phyloP scores from a whole-genome alignment of 2,888 invertebrate genomes.

The Cheiracanthium punctorium region DNA sequence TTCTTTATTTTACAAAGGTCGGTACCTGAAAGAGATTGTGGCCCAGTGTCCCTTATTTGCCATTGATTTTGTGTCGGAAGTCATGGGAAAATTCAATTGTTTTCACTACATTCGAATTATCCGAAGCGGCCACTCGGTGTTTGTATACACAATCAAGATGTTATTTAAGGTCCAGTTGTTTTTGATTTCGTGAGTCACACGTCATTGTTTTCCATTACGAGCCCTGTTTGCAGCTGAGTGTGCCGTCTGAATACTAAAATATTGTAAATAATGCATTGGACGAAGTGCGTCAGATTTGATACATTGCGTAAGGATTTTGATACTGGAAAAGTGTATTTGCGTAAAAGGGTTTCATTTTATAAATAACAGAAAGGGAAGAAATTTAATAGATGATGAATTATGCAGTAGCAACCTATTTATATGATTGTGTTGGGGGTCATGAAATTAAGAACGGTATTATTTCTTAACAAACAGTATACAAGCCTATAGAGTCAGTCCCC shows the following conservation, averaged over 20 bases:
- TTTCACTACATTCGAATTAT: neutral
- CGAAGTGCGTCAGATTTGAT: no score
- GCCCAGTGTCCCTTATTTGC: slow-evolving; percentile 36
- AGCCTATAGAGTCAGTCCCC: no score
- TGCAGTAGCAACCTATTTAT: no score
- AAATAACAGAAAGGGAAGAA: no score
- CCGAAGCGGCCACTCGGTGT: neutral
- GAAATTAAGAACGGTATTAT: no score
- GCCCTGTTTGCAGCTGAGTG: neutral
- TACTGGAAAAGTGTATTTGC: no score
- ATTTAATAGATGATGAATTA: no score
- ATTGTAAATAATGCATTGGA: neutral
- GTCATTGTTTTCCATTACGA: neutral
- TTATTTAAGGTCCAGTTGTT: neutral
- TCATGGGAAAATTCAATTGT: neutral
- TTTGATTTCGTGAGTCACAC: neutral
- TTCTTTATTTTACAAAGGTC: slow-evolving; percentile 30
- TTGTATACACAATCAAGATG: neutral
- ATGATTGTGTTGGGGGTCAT: no score
- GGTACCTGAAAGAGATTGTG: slow-evolving; percentile 20
- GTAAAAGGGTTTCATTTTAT: no score
- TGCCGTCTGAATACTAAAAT: neutral
- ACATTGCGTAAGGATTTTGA: no score
- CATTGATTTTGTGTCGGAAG: neutral
- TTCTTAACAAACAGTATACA: no score